phyloP scores from a whole-genome alignment of 2,797 vertebrate genomes.

The Ctenopoma multispine region DNA sequence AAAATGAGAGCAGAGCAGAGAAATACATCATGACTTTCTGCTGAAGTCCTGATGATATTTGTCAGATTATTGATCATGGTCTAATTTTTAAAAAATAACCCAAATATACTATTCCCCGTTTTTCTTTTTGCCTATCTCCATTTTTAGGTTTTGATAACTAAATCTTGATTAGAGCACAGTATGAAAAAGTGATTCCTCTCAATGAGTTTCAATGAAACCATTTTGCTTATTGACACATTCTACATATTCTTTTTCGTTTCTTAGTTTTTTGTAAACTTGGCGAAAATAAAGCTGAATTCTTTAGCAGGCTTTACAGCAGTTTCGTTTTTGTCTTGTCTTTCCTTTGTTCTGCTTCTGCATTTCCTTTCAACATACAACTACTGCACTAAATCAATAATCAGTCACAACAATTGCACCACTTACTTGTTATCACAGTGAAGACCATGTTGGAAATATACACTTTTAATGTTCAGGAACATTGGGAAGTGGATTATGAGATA shows the following conservation, averaged over 20 bases:
- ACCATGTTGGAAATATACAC: not conserved
- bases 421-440: constrained; percentile 1
- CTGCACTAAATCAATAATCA: constrained; percentile 7
- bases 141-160: constrained; percentile 6
- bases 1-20: constrained; percentile 23
- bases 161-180: not conserved
- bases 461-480: not conserved
- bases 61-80: constrained; percentile 49
- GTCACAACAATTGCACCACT: constrained; percentile 9
- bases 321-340: constrained; percentile 19
- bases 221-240: constrained; percentile 15
- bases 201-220: not conserved
- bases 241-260: not conserved
- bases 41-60: constrained; percentile 30
- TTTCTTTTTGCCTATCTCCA: not conserved
- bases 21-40: constrained; percentile 51
- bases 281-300: constrained; percentile 1
- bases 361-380: constrained; percentile 13
- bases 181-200: not conserved
- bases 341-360: constrained; percentile 29
- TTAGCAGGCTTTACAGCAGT: constrained; percentile 8
- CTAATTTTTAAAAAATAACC: constrained; percentile 32
- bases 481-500: not conserved
- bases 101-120: constrained; percentile 4
- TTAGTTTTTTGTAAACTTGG: constrained; percentile 3